Percentiles rank a stretch among this genome's conserved stretches.
phyloP scores from a whole-genome alignment of 2,113 vertebrate species.

The Nyctereutes procyonoides region DNA sequence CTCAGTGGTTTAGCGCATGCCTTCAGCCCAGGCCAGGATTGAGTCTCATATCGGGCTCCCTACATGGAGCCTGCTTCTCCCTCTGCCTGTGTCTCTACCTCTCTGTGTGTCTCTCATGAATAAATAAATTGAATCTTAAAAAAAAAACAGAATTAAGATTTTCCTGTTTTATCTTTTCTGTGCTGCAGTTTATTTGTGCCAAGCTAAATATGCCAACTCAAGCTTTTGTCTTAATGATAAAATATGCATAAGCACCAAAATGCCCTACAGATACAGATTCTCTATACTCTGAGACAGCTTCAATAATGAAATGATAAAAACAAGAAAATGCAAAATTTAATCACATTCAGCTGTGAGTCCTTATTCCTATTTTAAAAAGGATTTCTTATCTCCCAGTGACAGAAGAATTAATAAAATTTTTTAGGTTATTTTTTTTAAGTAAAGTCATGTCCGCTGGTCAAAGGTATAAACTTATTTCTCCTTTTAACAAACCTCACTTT shows the following conservation, averaged over 20 bases:
- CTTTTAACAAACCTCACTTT: not conserved
- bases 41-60: no score
- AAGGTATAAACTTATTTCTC: not conserved
- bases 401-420: not conserved
- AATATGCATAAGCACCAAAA: not conserved
- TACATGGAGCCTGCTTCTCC: no score
- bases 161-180: not conserved
- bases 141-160: not conserved
- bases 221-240: constrained; percentile 22
- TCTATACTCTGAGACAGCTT: not conserved
- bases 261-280: not conserved
- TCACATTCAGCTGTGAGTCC: not conserved
- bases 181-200: not conserved
- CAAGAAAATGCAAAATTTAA: not conserved
- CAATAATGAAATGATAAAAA: constrained; percentile 48
- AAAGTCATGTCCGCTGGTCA: not conserved
- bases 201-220: not conserved
- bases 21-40: no score
- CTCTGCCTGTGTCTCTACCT: no score
- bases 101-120: no score
- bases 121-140: no score
- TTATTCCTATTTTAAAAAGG: constrained; percentile 12
- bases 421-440: not conserved
- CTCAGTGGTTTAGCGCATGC: no score
- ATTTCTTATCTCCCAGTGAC: not conserved